These are phyloP conservation scores for Coregonus ussuriensis DNA, from an alignment of 2,797 vertebrate species.

Conservation along the genomic window DNA sequence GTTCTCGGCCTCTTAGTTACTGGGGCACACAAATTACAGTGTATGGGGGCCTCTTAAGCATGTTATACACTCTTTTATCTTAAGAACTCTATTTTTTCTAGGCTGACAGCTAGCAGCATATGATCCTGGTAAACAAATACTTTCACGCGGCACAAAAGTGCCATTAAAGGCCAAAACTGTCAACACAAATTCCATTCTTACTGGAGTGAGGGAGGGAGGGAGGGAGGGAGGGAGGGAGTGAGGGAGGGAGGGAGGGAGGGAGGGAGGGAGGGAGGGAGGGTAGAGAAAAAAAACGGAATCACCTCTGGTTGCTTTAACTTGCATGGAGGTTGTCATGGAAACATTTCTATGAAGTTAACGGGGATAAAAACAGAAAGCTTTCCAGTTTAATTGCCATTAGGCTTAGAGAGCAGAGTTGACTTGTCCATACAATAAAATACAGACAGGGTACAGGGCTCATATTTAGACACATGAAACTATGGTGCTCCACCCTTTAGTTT, in stretches of 20 bases:
- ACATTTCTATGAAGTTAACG: conserved; percentile 91
- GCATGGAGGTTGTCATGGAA: conserved; percentile 98
- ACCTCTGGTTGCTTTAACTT: conserved; percentile 97
- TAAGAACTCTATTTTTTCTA: conserved; percentile 67
- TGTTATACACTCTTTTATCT: conserved; percentile 93
- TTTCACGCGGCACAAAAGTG: conserved; percentile 90
- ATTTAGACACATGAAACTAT: conserved; percentile 72
- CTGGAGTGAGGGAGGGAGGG: conserved; percentile 54
- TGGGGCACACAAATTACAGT: conserved; percentile 86
- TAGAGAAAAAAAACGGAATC: conserved; percentile 86
- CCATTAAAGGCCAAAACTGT: conserved; percentile 99
- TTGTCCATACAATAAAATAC: conserved; percentile 75
- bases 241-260: conserved; percentile 48
- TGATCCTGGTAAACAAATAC: conserved; percentile 98
- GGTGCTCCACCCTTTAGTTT: conserved; percentile 58
- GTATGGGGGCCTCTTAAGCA: conserved; percentile 78
- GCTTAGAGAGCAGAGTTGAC: conserved; percentile 81
- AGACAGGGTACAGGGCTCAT: conserved; percentile 32
- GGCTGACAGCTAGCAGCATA: conserved; percentile 92
- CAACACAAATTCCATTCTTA: conserved; percentile 97
- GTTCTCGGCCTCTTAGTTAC: conserved; percentile 73
- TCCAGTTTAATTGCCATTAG: conserved; percentile 91
- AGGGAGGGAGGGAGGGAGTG: conserved; percentile 40
- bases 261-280: conserved; percentile 26
- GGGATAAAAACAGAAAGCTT: conserved; percentile 88